Percentiles rank a stretch among this genome's conserved stretches.
phyloP scores from a whole-genome alignment of 2,797 vertebrate species.

The Pantherophis alleghaniensis region DNA sequence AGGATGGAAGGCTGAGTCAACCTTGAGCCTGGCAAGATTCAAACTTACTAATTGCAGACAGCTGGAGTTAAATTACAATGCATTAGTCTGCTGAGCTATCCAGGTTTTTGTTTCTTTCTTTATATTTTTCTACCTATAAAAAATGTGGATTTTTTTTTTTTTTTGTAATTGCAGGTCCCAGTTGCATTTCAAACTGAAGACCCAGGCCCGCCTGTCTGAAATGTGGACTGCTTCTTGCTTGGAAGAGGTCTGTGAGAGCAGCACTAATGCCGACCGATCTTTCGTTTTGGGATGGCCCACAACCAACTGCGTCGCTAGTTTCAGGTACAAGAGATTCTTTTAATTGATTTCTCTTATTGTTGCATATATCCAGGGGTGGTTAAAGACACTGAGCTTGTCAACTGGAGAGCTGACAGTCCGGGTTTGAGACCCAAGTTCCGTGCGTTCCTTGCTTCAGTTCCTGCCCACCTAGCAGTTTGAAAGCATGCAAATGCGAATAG shows the following conservation, averaged over 20 bases:
- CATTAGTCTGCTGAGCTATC: too few relatives aligned
- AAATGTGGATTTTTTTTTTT: background rate
- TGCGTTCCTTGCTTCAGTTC: background rate
- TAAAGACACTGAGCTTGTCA: background rate
- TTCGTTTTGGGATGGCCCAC: conserved; percentile 96
- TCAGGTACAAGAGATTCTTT: conserved; percentile 78
- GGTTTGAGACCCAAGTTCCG: background rate
- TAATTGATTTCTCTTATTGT: background rate
- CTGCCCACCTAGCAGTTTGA: background rate
- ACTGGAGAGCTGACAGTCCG: background rate
- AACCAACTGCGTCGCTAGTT: conserved; percentile 90
- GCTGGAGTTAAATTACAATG: too few relatives aligned
- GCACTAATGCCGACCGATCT: conserved; percentile 78
- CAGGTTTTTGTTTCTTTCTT: background rate
- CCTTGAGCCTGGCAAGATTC: too few relatives aligned
- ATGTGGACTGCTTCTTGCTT: conserved; percentile 92
- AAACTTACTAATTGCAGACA: too few relatives aligned
- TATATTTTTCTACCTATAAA: background rate
- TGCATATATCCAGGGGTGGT: background rate
- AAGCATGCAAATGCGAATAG: background rate
- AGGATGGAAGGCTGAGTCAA: too few relatives aligned
- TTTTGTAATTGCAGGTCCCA: conserved; percentile 73
- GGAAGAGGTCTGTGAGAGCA: conserved; percentile 92
- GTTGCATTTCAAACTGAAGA: conserved; percentile 86
- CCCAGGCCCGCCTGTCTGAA: conserved; percentile 82